Conservation (phyloP, 1,140 invertebrate species). For the Camponotus pennsylvanicus region DNA sequence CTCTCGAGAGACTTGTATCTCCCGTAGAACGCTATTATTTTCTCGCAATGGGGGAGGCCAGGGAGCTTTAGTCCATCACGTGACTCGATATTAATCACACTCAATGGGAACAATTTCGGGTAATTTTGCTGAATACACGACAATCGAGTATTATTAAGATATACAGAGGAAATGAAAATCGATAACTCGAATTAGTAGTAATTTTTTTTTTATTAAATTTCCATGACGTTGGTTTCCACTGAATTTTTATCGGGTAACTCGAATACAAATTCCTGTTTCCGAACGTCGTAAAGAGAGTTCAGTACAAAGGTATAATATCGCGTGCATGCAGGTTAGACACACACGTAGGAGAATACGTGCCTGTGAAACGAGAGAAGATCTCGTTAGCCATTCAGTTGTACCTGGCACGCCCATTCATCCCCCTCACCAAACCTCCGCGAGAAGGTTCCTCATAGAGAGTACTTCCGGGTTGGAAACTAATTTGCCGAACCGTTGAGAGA, state of each 20-base stretch:
- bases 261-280: slow-evolving; percentile 48
- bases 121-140: background rate
- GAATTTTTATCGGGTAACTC: background rate
- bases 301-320: slow-evolving; percentile 20
- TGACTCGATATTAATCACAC: slow-evolving; percentile 15
- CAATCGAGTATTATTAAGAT: background rate
- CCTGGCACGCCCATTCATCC: slow-evolving; percentile 74
- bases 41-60: background rate
- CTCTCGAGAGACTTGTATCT: background rate
- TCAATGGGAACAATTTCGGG: background rate
- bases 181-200: background rate
- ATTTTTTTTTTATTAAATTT: slow-evolving; percentile 11
- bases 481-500: slow-evolving; percentile 73
- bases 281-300: slow-evolving; percentile 57
- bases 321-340: slow-evolving; percentile 28
- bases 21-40: slow-evolving; percentile 41
- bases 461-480: slow-evolving; percentile 78
- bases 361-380: slow-evolving; percentile 76
- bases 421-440: slow-evolving; percentile 63
- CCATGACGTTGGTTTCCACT: background rate
- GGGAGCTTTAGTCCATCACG: background rate
- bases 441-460: slow-evolving; percentile 67
- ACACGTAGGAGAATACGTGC: slow-evolving; percentile 61
- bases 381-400: slow-evolving; percentile 77
- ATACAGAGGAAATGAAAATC: background rate